Conservation (phyloP, 2,797 vertebrate species). For the Peromyscus aztecus region DNA sequence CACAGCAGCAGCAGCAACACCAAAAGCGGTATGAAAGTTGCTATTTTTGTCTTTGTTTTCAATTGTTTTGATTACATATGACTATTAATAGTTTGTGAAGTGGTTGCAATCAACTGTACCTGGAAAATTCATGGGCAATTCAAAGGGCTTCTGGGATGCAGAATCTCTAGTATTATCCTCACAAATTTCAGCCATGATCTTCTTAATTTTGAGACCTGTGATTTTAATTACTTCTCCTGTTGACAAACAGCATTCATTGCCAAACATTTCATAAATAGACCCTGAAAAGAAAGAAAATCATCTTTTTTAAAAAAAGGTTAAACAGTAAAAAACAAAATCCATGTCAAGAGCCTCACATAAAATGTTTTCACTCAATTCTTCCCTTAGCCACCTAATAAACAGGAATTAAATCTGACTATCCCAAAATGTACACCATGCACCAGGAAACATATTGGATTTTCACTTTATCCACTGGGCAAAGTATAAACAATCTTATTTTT, state of each 20-base stretch:
- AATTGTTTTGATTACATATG: background rate
- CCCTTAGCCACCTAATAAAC: slow-evolving; percentile 39
- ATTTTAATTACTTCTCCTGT: slow-evolving; percentile 93
- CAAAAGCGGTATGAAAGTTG: background rate
- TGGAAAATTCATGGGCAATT: slow-evolving; percentile 91
- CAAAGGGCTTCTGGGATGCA: slow-evolving; percentile 83
- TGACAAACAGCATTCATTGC: slow-evolving; percentile 90
- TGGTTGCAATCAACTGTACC: slow-evolving; percentile 85
- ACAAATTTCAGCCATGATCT: slow-evolving; percentile 87
- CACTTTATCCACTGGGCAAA: slow-evolving; percentile 13
- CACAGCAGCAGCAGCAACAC: background rate
- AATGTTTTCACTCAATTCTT: slow-evolving; percentile 42
- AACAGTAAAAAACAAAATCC: slow-evolving; percentile 11
- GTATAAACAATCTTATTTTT: slow-evolving; percentile 56
- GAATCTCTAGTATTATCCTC: slow-evolving; percentile 78
- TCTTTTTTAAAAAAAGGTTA: slow-evolving; percentile 22
- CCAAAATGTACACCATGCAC: slow-evolving; percentile 41
- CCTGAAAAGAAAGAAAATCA: slow-evolving; percentile 84
- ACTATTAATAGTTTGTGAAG: background rate
- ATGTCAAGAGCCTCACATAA: background rate
- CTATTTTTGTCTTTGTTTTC: slow-evolving; percentile 28
- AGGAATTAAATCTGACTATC: slow-evolving; percentile 57
- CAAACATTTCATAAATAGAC: slow-evolving; percentile 90
- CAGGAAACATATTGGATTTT: slow-evolving; percentile 60
- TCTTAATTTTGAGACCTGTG: slow-evolving; percentile 90